A percentile compares a stretch with the other conserved stretches of the same genome.
Conservation (phyloP, 2,797 vertebrate species). For the Meda fulgida region DNA sequence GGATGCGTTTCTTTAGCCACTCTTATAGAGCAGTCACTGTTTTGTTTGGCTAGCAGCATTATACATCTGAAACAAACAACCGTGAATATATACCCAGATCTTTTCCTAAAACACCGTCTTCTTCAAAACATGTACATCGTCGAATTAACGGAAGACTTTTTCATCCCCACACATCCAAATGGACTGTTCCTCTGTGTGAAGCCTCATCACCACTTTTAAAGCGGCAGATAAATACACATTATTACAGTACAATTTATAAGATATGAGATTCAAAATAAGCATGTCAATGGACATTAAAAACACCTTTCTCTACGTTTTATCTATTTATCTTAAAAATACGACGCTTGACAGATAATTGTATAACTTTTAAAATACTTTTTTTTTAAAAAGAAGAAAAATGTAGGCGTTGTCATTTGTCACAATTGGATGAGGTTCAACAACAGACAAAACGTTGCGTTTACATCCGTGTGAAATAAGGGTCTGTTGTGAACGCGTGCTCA, state of each 20-base stretch:
- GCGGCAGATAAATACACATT: slow-evolving; percentile 63
- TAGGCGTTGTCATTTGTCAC: neutral
- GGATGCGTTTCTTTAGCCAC: neutral
- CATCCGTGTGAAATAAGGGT: neutral
- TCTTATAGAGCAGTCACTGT: accelerated
- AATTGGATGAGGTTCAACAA: neutral
- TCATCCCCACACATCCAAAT: slow-evolving; percentile 63
- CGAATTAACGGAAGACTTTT: slow-evolving; percentile 25
- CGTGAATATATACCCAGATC: neutral
- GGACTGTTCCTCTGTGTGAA: slow-evolving; percentile 68
- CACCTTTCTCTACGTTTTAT: neutral
- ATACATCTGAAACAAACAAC: accelerated
- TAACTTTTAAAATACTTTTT: neutral
- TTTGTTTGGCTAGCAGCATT: accelerated
- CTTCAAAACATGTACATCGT: neutral
- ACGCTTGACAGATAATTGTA: too few relatives aligned
- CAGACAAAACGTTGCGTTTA: neutral
- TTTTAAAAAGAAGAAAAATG: neutral
- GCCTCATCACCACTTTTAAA: slow-evolving; percentile 69
- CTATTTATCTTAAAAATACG: neutral
- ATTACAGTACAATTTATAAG: slow-evolving; percentile 32
- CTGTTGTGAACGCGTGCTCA: neutral
- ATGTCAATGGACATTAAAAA: neutral
- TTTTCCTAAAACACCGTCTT: neutral
- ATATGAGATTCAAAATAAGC: neutral